A percentile compares a stretch with the other conserved stretches of the same genome.
Evolutionary conservation across 2,113 vertebrate genomes (phyloP).

Genomic region (Nothoprocta perdicaria): DNA sequence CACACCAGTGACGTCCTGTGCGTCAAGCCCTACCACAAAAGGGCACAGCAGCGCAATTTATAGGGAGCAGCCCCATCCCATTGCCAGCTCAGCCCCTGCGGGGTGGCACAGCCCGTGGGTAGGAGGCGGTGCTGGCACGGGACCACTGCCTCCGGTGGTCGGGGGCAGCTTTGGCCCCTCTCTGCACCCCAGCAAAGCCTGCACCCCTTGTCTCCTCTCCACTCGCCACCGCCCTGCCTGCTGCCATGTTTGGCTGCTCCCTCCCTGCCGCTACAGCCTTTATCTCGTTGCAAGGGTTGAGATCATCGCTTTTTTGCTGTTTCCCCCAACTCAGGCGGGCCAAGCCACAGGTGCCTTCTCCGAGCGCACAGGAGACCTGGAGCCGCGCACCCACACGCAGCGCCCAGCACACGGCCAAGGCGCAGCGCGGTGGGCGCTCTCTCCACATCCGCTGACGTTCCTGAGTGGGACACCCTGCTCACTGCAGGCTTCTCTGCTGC

Average conservation of each 20-base stretch:
- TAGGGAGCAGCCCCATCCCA: rapidly evolving
- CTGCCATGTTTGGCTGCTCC: background rate
- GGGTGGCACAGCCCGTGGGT: background rate
- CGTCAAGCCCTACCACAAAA: background rate
- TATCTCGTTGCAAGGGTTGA: conserved; percentile 27
- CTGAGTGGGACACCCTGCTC: rapidly evolving
- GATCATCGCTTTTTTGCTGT: background rate
- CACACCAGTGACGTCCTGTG: background rate
- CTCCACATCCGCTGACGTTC: background rate
- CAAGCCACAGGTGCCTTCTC: background rate
- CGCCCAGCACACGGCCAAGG: rapidly evolving
- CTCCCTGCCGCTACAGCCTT: rapidly evolving
- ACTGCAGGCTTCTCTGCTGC: rapidly evolving
- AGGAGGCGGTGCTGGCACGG: background rate
- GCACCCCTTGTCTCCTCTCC: background rate
- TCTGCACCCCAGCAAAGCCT: background rate
- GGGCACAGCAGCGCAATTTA: background rate
- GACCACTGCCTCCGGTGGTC: rapidly evolving
- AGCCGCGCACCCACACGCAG: background rate
- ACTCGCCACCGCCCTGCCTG: background rate
- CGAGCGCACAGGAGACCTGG: background rate
- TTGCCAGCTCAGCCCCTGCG: background rate
- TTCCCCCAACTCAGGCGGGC: background rate
- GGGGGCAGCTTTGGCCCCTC: background rate
- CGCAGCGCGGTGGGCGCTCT: background rate